Base-by-base conservation (phyloP, 2,113 vertebrate genomes). In the Sisor rabdophorus region DNA sequence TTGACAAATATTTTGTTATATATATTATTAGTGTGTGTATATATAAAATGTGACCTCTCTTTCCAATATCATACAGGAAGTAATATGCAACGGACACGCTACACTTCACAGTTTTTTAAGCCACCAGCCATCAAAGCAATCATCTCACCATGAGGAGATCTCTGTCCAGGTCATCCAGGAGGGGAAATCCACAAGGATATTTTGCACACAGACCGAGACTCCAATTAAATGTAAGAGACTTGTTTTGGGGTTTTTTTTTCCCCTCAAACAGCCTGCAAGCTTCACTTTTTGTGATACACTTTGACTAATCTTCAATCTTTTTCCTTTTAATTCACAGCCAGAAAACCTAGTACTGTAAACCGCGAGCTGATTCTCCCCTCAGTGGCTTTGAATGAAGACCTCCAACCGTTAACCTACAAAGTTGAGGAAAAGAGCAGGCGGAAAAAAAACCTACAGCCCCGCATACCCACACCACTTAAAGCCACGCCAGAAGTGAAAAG, bases 111-210 rank as follows among this genome's bases (percentile, higher is more conserved):
- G 86, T 77, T 92, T 92, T 85, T 87, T 95, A 85, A 95, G 89
- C 83, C 85, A 91, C 53, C 90, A 85, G 90, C 91, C 93, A 87
- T 82, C 91, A 79, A 88, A 92, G n/a, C 85, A 92, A n/a, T 89
- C 92, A n/a, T 89, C 92, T 0, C 92, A 93, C 76, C 94, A 93
- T 80, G 93, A 96, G 80, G 95, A 95, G 10, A 86, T 86, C 85
- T 91, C 90, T 24, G 91, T 93, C 78, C 85, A 89, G 78, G 88
- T 92, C 77, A 86, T 77, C 78, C 90, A 93, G 78, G 94, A 97
- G 30, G 90, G 89, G 76, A 91, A 89, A 85, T 83, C 89, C 86
- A 91, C 92, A 79, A 88, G 93, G 63, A 90, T 92, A 81, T 86
- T 88, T 74, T 84, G 78, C 77, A 84, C 84, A 84, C 90, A 90